These are phyloP conservation scores for Cydia strobilella DNA, from an alignment of 1,140 invertebrate genomes.

Conservation along the genomic window DNA sequence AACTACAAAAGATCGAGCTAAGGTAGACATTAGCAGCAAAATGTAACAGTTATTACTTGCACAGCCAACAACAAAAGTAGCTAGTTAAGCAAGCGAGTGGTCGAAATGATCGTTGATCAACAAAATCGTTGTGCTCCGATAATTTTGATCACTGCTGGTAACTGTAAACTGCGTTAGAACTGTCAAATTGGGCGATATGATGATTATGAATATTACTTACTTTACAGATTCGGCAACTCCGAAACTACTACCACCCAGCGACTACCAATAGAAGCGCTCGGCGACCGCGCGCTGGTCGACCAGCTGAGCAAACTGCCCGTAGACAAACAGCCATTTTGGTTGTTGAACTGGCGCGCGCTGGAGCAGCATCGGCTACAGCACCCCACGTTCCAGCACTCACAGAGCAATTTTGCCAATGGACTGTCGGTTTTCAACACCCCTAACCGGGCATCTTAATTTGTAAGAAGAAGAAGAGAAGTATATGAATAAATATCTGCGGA, in stretches of 20 bases:
- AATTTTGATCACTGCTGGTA: too few relatives aligned
- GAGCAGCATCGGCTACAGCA: slow-evolving; percentile 51
- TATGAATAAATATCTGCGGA: too few relatives aligned
- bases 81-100: too few relatives aligned
- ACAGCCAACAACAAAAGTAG: too few relatives aligned
- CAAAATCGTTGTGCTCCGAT: too few relatives aligned
- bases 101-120: too few relatives aligned
- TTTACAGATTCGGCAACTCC: slow-evolving; percentile 56
- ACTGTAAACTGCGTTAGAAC: too few relatives aligned
- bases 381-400: slow-evolving; percentile 49
- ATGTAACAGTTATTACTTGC: too few relatives aligned
- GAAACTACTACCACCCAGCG: slow-evolving; percentile 45
- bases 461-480: too few relatives aligned
- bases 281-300: slow-evolving; percentile 69
- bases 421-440: not conserved
- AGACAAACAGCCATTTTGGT: slow-evolving; percentile 80
- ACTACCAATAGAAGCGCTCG: slow-evolving; percentile 70
- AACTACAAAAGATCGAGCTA: too few relatives aligned
- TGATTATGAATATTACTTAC: not conserved
- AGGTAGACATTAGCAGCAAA: too few relatives aligned
- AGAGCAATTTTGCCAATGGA: slow-evolving; percentile 44
- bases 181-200: too few relatives aligned
- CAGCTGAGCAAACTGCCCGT: slow-evolving; percentile 66
- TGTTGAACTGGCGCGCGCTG: slow-evolving; percentile 64
- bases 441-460: not conserved